A percentile compares a stretch with the other conserved stretches of the same genome.
Evolutionary conservation across 1,140 invertebrate genomes (phyloP).

Genomic region (Scaptomyza montana): DNA sequence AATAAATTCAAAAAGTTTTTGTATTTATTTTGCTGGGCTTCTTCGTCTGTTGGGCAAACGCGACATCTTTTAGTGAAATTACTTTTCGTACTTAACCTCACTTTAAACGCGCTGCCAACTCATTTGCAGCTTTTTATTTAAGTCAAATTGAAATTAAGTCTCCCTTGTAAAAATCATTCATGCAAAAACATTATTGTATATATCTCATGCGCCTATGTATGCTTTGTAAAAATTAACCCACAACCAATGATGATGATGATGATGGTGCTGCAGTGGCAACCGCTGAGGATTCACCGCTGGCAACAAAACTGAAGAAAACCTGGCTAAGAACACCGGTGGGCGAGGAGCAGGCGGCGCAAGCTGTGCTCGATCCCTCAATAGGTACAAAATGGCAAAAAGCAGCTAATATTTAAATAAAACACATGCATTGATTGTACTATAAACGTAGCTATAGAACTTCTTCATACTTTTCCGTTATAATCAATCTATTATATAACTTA

Average conservation of each 20-base stretch:
- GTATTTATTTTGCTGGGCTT: constrained; percentile 60
- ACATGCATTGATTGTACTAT: not conserved
- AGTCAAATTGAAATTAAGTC: constrained; percentile 35
- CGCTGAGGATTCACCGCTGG: constrained; percentile 86
- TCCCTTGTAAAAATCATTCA: constrained; percentile 23
- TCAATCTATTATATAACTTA: not conserved
- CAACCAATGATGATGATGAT: constrained; percentile 20
- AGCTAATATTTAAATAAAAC: constrained; percentile 22
- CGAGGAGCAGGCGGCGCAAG: constrained; percentile 87
- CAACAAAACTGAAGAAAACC: constrained; percentile 88
- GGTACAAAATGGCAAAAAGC: constrained; percentile 78
- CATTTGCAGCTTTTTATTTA: constrained; percentile 21
- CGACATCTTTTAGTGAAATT: constrained; percentile 60
- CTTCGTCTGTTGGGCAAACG: constrained; percentile 15
- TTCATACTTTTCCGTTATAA: no score
- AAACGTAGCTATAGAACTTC: not conserved
- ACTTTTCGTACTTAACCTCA: constrained; percentile 50
- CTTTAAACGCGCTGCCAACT: constrained; percentile 45
- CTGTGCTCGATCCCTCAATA: constrained; percentile 87
- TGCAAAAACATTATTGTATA: constrained; percentile 37
- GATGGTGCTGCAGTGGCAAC: constrained; percentile 85
- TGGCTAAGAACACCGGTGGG: constrained; percentile 87
- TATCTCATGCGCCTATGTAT: constrained; percentile 33
- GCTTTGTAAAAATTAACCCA: constrained; percentile 63
- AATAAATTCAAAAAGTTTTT: constrained; percentile 68